A percentile compares a stretch with the other conserved stretches of the same genome.
phyloP scores from a whole-genome alignment of 2,113 vertebrate species.

The Melanerpes aurifrons region DNA sequence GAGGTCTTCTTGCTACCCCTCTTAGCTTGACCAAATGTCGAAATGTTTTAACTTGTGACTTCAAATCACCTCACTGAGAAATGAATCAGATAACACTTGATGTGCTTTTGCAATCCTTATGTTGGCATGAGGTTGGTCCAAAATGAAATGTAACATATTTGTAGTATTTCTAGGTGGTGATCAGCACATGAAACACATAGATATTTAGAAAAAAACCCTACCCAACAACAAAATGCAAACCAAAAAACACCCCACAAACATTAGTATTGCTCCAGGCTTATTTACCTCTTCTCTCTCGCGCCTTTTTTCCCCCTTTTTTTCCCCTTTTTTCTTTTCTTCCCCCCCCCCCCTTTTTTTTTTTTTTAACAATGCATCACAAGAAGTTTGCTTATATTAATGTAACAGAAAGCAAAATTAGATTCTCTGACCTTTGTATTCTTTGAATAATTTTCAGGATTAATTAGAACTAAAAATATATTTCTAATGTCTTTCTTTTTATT shows the following conservation, averaged over 20 bases:
- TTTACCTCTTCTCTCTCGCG: neutral
- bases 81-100: neutral
- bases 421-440: neutral
- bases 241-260: neutral
- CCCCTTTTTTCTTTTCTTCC: too few species aligned
- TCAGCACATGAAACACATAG: neutral
- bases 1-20: too few species aligned
- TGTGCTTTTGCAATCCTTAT: neutral
- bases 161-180: neutral
- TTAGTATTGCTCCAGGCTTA: neutral
- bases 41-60: neutral
- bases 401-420: neutral
- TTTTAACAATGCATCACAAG: neutral
- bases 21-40: too few species aligned
- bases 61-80: neutral
- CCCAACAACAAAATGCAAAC: neutral
- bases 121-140: neutral
- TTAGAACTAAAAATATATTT: neutral
- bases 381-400: neutral
- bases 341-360: too few species aligned
- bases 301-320: too few species aligned
- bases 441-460: neutral
- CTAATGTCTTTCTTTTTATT: neutral
- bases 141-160: neutral
- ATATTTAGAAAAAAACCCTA: neutral